These are phyloP conservation scores for Nanorana parkeri DNA, from an alignment of 2,113 vertebrate genomes.

Conservation along the genomic window DNA sequence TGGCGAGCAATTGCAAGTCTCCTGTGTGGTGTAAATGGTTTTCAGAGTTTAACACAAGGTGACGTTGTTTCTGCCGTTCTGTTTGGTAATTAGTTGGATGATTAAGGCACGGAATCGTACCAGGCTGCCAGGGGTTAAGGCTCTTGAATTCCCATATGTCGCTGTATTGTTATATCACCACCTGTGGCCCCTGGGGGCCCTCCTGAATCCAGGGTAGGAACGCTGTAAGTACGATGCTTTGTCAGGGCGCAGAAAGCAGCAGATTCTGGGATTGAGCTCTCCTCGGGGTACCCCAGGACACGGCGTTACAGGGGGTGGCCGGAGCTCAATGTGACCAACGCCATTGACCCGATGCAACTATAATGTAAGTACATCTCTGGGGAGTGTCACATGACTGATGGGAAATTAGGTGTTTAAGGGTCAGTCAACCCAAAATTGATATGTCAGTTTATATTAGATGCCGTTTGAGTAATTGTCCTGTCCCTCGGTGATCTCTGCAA, in stretches of 20 bases:
- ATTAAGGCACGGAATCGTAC: too few species aligned
- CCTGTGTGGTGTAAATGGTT: too few species aligned
- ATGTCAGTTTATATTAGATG: too few species aligned
- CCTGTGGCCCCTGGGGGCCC: neutral
- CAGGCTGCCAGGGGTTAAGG: slow-evolving; percentile 3
- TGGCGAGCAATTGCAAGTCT: too few species aligned
- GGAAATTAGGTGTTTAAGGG: too few species aligned
- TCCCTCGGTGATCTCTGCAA: too few species aligned
- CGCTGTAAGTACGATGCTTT: neutral
- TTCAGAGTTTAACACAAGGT: too few species aligned
- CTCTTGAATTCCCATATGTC: neutral
- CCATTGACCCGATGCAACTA: neutral
- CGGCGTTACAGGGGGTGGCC: neutral
- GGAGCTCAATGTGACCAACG: neutral
- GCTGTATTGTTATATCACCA: neutral
- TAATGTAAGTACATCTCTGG: neutral
- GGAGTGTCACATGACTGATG: neutral
- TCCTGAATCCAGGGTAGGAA: neutral
- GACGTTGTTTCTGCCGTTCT: too few species aligned
- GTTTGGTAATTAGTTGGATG: too few species aligned
- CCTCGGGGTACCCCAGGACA: neutral
- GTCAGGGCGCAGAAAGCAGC: too few species aligned
- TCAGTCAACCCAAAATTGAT: too few species aligned
- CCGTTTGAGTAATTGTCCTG: too few species aligned
- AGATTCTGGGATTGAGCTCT: neutral